phyloP scores from a whole-genome alignment of 1,140 invertebrate species.

The Macrobrachium rosenbergii region DNA sequence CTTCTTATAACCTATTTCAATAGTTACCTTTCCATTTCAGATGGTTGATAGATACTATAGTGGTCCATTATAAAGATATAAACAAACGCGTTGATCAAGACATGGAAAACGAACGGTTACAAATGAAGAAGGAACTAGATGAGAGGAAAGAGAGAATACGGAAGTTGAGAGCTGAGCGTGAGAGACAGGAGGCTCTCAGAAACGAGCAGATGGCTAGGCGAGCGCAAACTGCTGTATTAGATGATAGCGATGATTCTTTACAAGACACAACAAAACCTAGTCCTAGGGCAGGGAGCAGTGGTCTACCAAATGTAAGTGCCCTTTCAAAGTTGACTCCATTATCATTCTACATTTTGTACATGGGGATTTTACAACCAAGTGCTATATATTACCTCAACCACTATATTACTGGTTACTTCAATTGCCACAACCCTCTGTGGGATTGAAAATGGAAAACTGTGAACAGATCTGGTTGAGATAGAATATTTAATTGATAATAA shows the following conservation, averaged over 20 bases:
- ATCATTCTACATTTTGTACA: too few relatives aligned
- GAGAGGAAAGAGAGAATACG: constrained; percentile 47
- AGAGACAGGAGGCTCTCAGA: constrained; percentile 26
- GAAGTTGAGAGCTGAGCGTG: constrained; percentile 28
- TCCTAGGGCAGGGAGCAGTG: background rate
- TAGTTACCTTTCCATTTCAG: constrained; percentile 29
- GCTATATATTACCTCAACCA: too few relatives aligned
- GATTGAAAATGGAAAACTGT: too few relatives aligned
- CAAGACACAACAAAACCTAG: background rate
- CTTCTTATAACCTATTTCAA: too few relatives aligned
- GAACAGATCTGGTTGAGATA: too few relatives aligned
- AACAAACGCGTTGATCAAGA: constrained; percentile 48
- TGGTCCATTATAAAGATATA: constrained; percentile 63
- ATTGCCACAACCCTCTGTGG: too few relatives aligned
- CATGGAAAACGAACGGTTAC: constrained; percentile 50
- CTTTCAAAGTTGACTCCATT: too few relatives aligned
- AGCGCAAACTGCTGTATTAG: background rate
- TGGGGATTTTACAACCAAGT: too few relatives aligned
- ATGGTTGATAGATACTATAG: constrained; percentile 64
- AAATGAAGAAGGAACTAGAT: constrained; percentile 33
- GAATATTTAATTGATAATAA: too few relatives aligned
- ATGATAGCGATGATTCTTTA: constrained; percentile 5
- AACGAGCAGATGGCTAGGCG: background rate
- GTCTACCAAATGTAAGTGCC: constrained; percentile 36
- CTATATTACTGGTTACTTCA: too few relatives aligned